Conservation (phyloP, 2,888 invertebrate genomes). For the Pandemis corylana region DNA sequence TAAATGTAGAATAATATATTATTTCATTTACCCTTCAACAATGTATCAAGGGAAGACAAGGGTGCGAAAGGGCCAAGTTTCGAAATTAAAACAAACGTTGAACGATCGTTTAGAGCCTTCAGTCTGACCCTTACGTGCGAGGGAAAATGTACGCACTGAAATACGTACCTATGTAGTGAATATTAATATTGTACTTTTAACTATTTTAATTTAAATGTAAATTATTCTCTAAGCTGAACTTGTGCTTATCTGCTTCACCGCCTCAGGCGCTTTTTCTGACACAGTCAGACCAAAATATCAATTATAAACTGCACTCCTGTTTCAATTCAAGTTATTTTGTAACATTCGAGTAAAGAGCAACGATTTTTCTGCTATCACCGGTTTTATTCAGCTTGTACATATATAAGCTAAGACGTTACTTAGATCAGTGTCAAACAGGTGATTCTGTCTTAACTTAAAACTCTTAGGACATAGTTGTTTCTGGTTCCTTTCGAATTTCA, state of each 20-base stretch:
- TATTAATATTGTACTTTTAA: not conserved
- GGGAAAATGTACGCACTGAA: conserved; percentile 18
- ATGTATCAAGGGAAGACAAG: conserved; percentile 45
- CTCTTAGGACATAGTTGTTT: too few relatives aligned
- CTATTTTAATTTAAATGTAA: not conserved
- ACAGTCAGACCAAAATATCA: too few relatives aligned
- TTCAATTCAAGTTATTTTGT: too few relatives aligned
- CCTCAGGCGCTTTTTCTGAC: too few relatives aligned
- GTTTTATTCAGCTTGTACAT: too few relatives aligned
- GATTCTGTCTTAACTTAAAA: too few relatives aligned
- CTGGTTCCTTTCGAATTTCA: not conserved
- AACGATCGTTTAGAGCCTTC: conserved; percentile 44
- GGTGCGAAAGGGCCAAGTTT: conserved; percentile 43
- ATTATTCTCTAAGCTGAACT: not conserved
- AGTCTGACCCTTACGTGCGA: conserved; percentile 38
- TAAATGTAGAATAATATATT: conserved; percentile 42
- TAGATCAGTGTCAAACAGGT: too few relatives aligned
- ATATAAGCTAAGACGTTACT: too few relatives aligned
- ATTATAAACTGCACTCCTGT: too few relatives aligned
- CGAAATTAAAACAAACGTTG: conserved; percentile 46
- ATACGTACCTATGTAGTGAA: conserved; percentile 3
- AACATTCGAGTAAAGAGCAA: too few relatives aligned
- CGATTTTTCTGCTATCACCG: too few relatives aligned
- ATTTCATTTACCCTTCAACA: conserved; percentile 44
- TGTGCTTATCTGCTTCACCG: not conserved